Percentiles rank a stretch among this genome's conserved stretches.
Evolutionary conservation across 1,140 invertebrate genomes (phyloP).

Genomic region (Adelges cooleyi): DNA sequence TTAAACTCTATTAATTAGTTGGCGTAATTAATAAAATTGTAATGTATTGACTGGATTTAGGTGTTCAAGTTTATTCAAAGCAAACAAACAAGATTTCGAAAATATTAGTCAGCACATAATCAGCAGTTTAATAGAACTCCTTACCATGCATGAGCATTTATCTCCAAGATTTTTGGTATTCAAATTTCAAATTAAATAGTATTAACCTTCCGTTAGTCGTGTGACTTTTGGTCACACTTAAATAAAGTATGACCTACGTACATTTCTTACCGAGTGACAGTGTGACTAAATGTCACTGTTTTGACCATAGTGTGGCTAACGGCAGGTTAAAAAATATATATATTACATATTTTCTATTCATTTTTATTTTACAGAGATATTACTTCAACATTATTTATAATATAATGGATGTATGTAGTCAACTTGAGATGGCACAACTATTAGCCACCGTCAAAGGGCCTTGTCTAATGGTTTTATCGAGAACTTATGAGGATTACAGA

Average conservation of each 20-base stretch:
- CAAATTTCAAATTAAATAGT: too few species aligned
- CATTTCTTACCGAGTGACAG: too few species aligned
- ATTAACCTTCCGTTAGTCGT: too few species aligned
- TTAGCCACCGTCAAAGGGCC: neutral
- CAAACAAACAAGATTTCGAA: neutral
- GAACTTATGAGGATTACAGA: neutral
- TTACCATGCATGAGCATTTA: neutral
- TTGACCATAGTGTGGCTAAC: too few species aligned
- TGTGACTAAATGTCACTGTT: too few species aligned
- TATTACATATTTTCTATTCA: neutral
- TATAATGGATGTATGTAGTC: neutral
- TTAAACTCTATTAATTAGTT: too few species aligned
- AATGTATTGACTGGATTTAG: too few species aligned
- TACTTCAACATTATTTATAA: neutral
- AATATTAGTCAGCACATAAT: neutral
- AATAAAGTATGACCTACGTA: too few species aligned
- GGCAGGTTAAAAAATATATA: too few species aligned
- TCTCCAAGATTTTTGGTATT: neutral
- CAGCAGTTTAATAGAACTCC: neutral
- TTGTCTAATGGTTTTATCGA: neutral
- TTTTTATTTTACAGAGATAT: neutral
- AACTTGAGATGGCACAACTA: neutral
- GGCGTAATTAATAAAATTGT: too few species aligned
- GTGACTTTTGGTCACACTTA: too few species aligned
- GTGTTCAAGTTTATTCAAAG: slow-evolving; percentile 1